phyloP scores from a whole-genome alignment of 1,140 invertebrate species.

The Drosophila parvula region DNA sequence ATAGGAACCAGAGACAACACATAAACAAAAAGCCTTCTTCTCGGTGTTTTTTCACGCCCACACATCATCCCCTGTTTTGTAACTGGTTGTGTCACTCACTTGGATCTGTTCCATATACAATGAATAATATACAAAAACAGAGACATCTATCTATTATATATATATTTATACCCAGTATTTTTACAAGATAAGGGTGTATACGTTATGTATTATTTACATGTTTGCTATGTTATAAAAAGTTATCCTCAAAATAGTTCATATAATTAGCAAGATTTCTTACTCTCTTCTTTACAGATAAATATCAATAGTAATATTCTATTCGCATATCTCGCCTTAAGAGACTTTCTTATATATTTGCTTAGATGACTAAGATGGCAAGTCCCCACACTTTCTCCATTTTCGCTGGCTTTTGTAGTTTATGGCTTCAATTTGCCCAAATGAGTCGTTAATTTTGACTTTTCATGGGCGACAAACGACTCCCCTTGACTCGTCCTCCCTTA shows the following conservation, averaged over 20 bases:
- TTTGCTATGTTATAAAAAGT: no score
- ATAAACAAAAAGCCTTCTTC: conserved; percentile 16
- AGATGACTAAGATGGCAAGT: conserved; percentile 12
- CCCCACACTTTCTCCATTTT: conserved; percentile 20
- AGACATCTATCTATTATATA: conserved; percentile 4
- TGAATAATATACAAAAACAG: background rate
- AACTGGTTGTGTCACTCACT: conserved; percentile 42
- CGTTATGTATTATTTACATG: background rate
- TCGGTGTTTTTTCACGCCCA: background rate
- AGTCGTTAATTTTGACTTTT: conserved; percentile 83
- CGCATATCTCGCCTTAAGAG: background rate
- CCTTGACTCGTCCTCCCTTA: conserved; percentile 1
- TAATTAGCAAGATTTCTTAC: background rate
- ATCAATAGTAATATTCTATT: background rate
- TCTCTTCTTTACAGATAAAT: background rate
- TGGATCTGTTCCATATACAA: conserved; percentile 11
- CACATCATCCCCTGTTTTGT: conserved; percentile 8
- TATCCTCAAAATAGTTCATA: background rate
- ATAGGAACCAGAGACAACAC: background rate
- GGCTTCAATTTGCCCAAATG: conserved; percentile 82
- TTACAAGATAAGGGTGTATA: background rate
- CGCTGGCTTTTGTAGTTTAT: conserved; percentile 61
- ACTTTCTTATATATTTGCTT: background rate
- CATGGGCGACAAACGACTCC: conserved; percentile 41
- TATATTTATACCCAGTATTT: conserved; percentile 4